Percentiles rank a stretch among this genome's conserved stretches.
Conservation (phyloP, 2,113 vertebrate genomes). For the Muntiacus muntjak region DNA sequence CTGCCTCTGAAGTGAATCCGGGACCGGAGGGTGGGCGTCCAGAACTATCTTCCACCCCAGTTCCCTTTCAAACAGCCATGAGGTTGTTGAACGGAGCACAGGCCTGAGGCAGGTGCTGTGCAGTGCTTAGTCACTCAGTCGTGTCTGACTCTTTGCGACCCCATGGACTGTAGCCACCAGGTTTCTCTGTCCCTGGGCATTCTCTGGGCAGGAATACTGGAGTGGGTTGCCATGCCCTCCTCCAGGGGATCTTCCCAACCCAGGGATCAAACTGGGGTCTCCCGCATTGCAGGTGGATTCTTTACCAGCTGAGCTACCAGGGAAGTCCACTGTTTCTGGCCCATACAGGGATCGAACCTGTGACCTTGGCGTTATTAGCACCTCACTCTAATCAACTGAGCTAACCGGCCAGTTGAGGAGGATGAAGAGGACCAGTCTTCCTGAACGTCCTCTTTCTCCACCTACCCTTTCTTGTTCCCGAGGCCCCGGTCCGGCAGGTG, state of each 20-base stretch:
- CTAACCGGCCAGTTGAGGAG: background rate
- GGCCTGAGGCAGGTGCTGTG: background rate
- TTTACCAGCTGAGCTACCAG: background rate
- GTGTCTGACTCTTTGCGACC: background rate
- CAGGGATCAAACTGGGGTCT: background rate
- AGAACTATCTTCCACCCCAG: background rate
- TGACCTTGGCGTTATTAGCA: background rate
- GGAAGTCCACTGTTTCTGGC: background rate
- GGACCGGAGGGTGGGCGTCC: background rate
- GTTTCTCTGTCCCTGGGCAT: background rate
- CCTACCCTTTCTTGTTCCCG: too few species aligned
- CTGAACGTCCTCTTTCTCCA: too few species aligned
- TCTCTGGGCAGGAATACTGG: background rate
- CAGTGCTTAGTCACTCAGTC: background rate
- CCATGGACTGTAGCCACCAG: background rate
- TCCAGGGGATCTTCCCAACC: background rate
- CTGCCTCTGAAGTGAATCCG: background rate
- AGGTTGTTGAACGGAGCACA: background rate
- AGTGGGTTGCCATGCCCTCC: background rate
- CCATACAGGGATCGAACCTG: background rate
- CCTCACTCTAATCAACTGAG: background rate
- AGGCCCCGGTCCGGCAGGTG: rapidly evolving
- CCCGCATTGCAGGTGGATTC: background rate
- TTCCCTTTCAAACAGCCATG: background rate
- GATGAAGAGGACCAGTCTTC: background rate